Base-by-base conservation (phyloP, 2,797 vertebrate genomes). In the Selene dorsalis region DNA sequence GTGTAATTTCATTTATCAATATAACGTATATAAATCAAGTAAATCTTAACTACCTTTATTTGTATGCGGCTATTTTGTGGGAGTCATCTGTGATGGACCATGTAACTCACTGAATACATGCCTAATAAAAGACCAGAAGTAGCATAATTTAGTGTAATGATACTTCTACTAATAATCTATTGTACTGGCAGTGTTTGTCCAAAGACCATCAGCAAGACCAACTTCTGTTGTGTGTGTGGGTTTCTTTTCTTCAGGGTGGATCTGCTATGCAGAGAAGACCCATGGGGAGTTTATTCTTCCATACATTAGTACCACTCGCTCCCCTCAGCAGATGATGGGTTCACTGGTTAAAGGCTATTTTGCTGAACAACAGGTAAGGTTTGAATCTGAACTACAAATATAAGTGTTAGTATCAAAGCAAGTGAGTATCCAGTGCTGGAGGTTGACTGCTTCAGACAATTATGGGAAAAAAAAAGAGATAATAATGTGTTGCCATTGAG, bases 201-300 rank as follows among this genome's bases (percentile, higher is more conserved):
- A 56, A 26, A 45, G 30, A 18, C 10, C 11, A 22, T 38, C 22
- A n/a, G 39, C 38, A 56, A 53, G 26, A 32, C 26, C 20, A 60
- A 1, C 13, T 24, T 60, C 4, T 2, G 14, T 52, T 70, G n/a
- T 35, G 4, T 35, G 1, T 67, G 22, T 63, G 0, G 76, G 2
- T 61, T 4, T 80, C 22, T 70, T 61, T 58, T 45, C 6, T 77
- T 72, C 89, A 98, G 98, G 98, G 24, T 99, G 98, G 98, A 97
- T 99, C 85, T 99, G 98, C 90, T 99, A 99, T 0, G 98, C 98
- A 1, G 98, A 99, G 94, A 99, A 99, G 90, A 98, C 97, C 16
- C 98, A 99, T 0, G 97, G 98, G 59, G 95, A 94, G 7, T 94
- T 96, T 76, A 94, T 99, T 82, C 93, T 99, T 10, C 97, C 98